These are phyloP conservation scores for Diarsia dahlii DNA, from an alignment of 2,888 invertebrate genomes.

Conservation along the genomic window DNA sequence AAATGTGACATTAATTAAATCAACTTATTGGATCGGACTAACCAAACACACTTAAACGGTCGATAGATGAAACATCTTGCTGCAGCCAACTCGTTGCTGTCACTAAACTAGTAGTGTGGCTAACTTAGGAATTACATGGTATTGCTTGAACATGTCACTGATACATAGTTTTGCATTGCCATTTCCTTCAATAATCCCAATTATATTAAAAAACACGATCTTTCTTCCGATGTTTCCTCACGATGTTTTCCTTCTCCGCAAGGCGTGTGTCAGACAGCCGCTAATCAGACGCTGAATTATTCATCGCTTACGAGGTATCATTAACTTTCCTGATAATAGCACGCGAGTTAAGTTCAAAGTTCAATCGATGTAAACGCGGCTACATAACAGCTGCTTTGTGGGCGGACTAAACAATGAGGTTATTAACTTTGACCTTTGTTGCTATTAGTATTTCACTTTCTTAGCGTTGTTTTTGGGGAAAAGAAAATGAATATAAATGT, in stretches of 20 bases:
- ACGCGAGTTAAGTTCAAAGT: not conserved
- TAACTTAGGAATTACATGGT: too few relatives aligned
- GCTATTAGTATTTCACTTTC: not conserved
- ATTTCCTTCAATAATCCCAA: too few relatives aligned
- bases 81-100: not conserved
- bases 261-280: conserved; percentile 10
- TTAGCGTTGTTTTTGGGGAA: not conserved
- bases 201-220: too few relatives aligned
- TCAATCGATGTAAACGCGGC: not conserved
- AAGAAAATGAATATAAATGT: not conserved
- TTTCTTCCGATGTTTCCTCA: too few relatives aligned
- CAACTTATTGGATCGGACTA: not conserved
- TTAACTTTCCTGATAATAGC: not conserved
- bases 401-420: not conserved
- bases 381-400: not conserved
- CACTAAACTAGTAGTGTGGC: too few relatives aligned
- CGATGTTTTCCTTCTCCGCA: too few relatives aligned
- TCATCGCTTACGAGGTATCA: conserved; percentile 6
- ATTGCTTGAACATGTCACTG: too few relatives aligned
- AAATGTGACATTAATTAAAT: not conserved
- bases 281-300: conserved; percentile 36
- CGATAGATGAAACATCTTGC: not conserved
- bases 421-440: conserved; percentile 3
- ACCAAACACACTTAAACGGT: not conserved
- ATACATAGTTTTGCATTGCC: too few relatives aligned